phyloP scores from a whole-genome alignment of 2,797 vertebrate species.

The Lutjanus campechanus region DNA sequence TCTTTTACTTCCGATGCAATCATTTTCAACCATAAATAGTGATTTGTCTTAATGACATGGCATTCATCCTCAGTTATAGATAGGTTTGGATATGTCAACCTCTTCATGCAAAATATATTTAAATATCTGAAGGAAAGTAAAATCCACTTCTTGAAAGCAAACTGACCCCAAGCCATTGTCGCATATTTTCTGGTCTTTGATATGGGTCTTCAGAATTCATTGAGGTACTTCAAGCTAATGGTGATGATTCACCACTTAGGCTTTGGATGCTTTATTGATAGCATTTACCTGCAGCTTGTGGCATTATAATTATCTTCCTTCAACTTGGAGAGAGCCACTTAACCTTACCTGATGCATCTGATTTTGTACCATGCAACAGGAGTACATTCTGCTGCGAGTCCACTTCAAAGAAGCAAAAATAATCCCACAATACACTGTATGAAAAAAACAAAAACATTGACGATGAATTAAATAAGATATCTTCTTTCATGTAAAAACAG shows the following conservation, averaged over 20 bases:
- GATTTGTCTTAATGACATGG: constrained; percentile 22
- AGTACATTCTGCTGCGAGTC: constrained; percentile 84
- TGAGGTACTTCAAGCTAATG: constrained; percentile 26
- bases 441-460: constrained; percentile 73
- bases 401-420: constrained; percentile 79
- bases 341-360: constrained; percentile 11
- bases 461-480: constrained; percentile 67
- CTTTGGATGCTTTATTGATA: constrained; percentile 27
- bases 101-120: constrained; percentile 65
- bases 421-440: constrained; percentile 76
- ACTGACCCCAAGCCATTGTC: constrained; percentile 36
- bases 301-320: neutral
- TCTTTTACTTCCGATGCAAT: constrained; percentile 37
- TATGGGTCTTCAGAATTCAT: constrained; percentile 67
- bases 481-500: constrained; percentile 39
- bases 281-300: constrained; percentile 8
- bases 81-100: constrained; percentile 51
- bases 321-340: constrained; percentile 7
- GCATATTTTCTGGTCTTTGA: constrained; percentile 66
- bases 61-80: constrained; percentile 49
- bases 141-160: constrained; percentile 32
- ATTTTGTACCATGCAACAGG: constrained; percentile 64
- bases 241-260: constrained; percentile 17
- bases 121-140: constrained; percentile 49
- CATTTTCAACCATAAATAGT: constrained; percentile 33